Base-by-base conservation (phyloP, 2,888 invertebrate genomes). In the Andrena camellia region DNA sequence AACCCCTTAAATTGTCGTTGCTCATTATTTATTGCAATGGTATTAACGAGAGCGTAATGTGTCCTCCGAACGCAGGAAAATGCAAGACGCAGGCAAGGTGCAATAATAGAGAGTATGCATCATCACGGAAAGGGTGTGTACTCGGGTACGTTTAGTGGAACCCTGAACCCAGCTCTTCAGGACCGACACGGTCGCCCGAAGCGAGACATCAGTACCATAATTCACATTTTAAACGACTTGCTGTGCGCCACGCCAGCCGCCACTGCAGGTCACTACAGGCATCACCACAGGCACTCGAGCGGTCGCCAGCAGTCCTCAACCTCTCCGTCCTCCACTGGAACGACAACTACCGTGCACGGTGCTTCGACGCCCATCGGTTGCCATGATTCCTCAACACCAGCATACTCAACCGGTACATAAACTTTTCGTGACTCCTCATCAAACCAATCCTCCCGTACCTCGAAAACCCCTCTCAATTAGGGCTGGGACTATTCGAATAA, bases 131-230 rank as follows among this genome's bases (percentile, higher is more conserved):
- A 98, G 94, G 99, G 98, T 90, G 98, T 99, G 85, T 99, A 98
- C 95, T 99, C 98, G 17, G 99, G 99, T 86, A 99, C 99, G 83
- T 99, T 99, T 94, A 98, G 98, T 92, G 99, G 99, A 72, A 99
- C 98, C 23, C 94, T 99, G 72, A 99, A 98, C 94, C 99, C 98
- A 71, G 98, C 98, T 62, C 95, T 98, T 67, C 99, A 99, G 94
- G 99, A 99, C 94, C 96, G 96, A 90, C 97, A 97, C 92, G 99
- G 99, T 13, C 96, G 98, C 89, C 99, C 99, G 68, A 97, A 98
- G 93, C 96, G 98, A 84, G 98, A 98, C 94, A 98, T 99, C 91
- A 98, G 98, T 78, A 99, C 99, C 63, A 98, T 99, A 86, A 98
- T 99, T 89, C 99, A 99, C 94, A 99, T 99, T 94, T 95, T 99